Conservation (phyloP, 2,797 vertebrate genomes). For the Babyrousa celebensis region DNA sequence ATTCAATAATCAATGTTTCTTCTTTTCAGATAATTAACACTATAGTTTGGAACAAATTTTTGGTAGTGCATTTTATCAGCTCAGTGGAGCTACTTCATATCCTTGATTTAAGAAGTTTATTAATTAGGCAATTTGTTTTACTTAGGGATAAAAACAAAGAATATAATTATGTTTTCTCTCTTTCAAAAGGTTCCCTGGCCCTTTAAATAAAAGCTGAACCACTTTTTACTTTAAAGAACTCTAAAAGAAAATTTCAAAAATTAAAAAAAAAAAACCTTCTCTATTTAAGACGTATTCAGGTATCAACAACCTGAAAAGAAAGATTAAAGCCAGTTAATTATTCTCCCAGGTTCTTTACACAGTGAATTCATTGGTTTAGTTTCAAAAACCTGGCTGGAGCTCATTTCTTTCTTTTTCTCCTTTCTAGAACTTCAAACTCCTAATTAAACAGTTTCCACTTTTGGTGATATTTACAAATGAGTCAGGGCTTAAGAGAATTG, state of each 20-base stretch:
- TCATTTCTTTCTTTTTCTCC: not conserved
- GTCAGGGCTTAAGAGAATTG: slow-evolving; percentile 75
- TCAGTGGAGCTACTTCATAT: not conserved
- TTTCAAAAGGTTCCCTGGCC: not conserved
- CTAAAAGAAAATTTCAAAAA: slow-evolving; percentile 20
- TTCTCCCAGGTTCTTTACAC: not conserved
- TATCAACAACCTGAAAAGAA: slow-evolving; percentile 77
- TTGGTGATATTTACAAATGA: slow-evolving; percentile 83
- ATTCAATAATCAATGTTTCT: not conserved
- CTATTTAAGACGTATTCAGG: slow-evolving; percentile 66
- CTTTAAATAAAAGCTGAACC: slow-evolving; percentile 45
- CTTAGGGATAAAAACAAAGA: slow-evolving; percentile 30
- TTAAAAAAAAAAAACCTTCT: not conserved
- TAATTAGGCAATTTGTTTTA: not conserved
- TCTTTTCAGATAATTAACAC: not conserved
- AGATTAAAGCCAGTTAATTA: slow-evolving; percentile 13
- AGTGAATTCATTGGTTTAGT: not conserved
- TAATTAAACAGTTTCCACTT: slow-evolving; percentile 80
- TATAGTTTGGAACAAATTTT: slow-evolving; percentile 31
- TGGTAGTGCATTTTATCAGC: not conserved
- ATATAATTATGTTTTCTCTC: not conserved
- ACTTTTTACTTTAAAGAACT: slow-evolving; percentile 34
- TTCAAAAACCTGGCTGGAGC: not conserved
- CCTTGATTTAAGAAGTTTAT: not conserved
- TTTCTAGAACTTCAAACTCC: slow-evolving; percentile 62